phyloP scores from a whole-genome alignment of 2,888 invertebrate species.

The Volucella inflata region DNA sequence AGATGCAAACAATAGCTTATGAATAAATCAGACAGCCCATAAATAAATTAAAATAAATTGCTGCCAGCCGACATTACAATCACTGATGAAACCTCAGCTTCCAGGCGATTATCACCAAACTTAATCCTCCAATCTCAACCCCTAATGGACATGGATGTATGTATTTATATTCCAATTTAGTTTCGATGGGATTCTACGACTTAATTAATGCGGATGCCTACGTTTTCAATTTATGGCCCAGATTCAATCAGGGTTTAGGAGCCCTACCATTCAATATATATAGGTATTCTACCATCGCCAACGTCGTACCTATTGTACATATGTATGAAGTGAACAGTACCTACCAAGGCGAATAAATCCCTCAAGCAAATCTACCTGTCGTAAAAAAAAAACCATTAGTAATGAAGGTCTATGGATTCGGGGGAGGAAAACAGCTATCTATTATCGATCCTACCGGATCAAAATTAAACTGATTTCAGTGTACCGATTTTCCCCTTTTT shows the following conservation, averaged over 20 bases:
- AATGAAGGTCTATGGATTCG: neutral
- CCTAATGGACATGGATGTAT: neutral
- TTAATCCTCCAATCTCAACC: neutral
- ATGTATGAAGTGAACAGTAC: too few relatives aligned
- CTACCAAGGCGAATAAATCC: neutral
- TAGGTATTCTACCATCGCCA: neutral
- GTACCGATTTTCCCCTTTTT: conserved; percentile 6
- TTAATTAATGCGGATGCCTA: conserved; percentile 34
- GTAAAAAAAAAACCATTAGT: neutral
- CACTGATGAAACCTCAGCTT: neutral
- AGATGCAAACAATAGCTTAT: conserved; percentile 17
- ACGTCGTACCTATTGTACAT: too few relatives aligned
- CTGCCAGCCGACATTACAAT: neutral
- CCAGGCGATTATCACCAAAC: conserved; percentile 22
- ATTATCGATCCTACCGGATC: conserved; percentile 4
- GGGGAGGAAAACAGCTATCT: neutral
- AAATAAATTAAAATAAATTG: conserved; percentile 36
- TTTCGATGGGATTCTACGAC: conserved; percentile 14
- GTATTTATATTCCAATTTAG: conserved; percentile 20
- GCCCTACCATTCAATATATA: too few relatives aligned
- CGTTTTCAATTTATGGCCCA: conserved; percentile 18
- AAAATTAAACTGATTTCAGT: conserved; percentile 24
- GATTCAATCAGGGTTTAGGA: conserved; percentile 3
- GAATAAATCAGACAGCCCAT: conserved; percentile 17
- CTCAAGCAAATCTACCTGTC: conserved; percentile 17